Conservation (phyloP, 1,140 invertebrate genomes). For the Drosophila nigromelanica region DNA sequence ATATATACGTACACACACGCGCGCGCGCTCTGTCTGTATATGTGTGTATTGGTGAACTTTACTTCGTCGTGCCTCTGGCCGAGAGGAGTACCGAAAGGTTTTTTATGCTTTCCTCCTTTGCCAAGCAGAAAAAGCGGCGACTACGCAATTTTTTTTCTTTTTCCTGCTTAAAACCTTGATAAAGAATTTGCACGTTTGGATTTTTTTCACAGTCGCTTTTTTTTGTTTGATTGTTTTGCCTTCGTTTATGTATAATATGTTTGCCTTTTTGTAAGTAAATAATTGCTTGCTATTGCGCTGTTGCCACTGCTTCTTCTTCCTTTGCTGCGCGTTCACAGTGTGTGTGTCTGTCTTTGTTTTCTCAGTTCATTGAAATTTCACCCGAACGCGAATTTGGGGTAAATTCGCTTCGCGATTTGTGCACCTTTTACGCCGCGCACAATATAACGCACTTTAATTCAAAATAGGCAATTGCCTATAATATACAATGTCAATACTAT, state of each 20-base stretch:
- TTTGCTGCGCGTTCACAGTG: slow-evolving; percentile 54
- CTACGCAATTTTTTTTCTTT: slow-evolving; percentile 21
- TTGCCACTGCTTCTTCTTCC: slow-evolving; percentile 73
- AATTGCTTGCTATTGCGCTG: slow-evolving; percentile 81
- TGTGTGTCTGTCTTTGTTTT: slow-evolving; percentile 79
- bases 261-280: slow-evolving; percentile 77
- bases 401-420: slow-evolving; percentile 65
- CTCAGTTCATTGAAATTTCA: slow-evolving; percentile 82
- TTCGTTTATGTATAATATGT: slow-evolving; percentile 59
- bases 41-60: slow-evolving; percentile 59
- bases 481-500: slow-evolving; percentile 52
- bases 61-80: slow-evolving; percentile 50
- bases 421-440: slow-evolving; percentile 62
- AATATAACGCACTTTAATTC: slow-evolving; percentile 48
- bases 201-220: slow-evolving; percentile 12
- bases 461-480: slow-evolving; percentile 38
- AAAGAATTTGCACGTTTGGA: slow-evolving; percentile 18
- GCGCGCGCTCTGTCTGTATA: slow-evolving; percentile 37
- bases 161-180: slow-evolving; percentile 33
- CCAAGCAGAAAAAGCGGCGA: slow-evolving; percentile 50
- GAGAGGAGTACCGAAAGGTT: slow-evolving; percentile 71
- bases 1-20: slow-evolving; percentile 44
- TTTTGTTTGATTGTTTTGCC: slow-evolving; percentile 41
- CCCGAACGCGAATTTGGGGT: slow-evolving; percentile 75
- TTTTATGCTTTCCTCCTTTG: slow-evolving; percentile 42